A percentile compares a stretch with the other conserved stretches of the same genome.
phyloP scores from a whole-genome alignment of 2,888 invertebrate genomes.

The Protophormia terraenovae region DNA sequence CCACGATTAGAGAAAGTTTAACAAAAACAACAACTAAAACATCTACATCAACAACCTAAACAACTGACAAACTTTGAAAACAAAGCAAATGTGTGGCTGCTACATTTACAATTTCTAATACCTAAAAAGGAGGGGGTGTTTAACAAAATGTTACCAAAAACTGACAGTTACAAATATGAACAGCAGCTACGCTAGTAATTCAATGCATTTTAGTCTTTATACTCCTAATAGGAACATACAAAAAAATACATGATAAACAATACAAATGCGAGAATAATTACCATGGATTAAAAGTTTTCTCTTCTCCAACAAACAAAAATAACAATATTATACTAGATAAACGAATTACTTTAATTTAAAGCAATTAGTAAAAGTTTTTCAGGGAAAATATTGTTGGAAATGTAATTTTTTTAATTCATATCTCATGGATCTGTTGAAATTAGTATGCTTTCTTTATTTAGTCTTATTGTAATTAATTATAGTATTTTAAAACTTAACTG shows the following conservation, averaged over 20 bases:
- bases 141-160: constrained; percentile 60
- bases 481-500: constrained; percentile 58
- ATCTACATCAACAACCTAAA: constrained; percentile 49
- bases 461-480: constrained; percentile 53
- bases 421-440: constrained; percentile 23
- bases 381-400: not conserved
- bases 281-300: constrained; percentile 78
- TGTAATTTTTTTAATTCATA: not conserved
- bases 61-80: constrained; percentile 60
- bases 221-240: not conserved
- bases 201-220: constrained; percentile 37
- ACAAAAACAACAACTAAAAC: constrained; percentile 57
- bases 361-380: constrained; percentile 28
- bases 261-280: constrained; percentile 80
- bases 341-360: constrained; percentile 29
- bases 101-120: not conserved
- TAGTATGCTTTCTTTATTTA: constrained; percentile 51
- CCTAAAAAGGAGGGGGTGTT: not conserved
- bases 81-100: constrained; percentile 19
- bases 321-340: too few species aligned
- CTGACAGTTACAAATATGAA: constrained; percentile 67
- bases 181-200: constrained; percentile 14
- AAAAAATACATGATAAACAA: constrained; percentile 74
- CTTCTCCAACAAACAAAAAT: not conserved
- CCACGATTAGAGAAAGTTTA: constrained; percentile 78